Evolutionary conservation across 2,113 vertebrate genomes (phyloP), one percentile per base, ranked within the genome.

Genomic region (Carlito syrichta): DNA sequence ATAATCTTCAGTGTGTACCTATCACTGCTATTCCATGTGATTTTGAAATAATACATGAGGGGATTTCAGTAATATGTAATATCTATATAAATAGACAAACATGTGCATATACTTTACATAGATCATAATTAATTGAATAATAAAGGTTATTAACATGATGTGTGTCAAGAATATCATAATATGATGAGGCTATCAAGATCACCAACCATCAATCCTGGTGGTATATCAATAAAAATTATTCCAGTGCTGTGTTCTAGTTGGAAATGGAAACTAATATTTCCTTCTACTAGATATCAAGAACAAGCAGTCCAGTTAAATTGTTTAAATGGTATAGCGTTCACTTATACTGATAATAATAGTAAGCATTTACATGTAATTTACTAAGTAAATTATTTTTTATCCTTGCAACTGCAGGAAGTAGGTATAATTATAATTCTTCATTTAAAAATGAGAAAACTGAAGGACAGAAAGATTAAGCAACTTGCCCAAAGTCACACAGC

Each of bases 311-410:
- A 85, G 56, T n/a, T 82, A 69, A 60, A 60, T 86, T 85, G n/a
- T 27, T 56, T 52, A 78, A 62, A 62, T 66, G 45, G 22, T 19
- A 94, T 84, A 63, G 63, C 82, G 22, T 86, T 1, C n/a, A 89
- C 4, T 73, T 74, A 58, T 1, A 62, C 2, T 85, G 58, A 81
- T 38, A 20, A 56, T 43, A 56, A 30, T 16, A 73, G 54, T 19
- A 23, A 84, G 77, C 43, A 77, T 19, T 77, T 63, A 52, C 0
- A 56, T 0, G 93, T 48, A 22, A 81, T 76, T 78, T 86, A 62
- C 23, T 85, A 88, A 95, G 54, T 81, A 56, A 79, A 84, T 68
- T n/a, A 9, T 87, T 76, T 83, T n/a, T 88, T 87, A 79, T 91
- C 4, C 1, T 84, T 25, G 74, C 2, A 81, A 84, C 87, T 6